phyloP scores from a whole-genome alignment of 1,140 invertebrate species.

The Hestina assimilis region DNA sequence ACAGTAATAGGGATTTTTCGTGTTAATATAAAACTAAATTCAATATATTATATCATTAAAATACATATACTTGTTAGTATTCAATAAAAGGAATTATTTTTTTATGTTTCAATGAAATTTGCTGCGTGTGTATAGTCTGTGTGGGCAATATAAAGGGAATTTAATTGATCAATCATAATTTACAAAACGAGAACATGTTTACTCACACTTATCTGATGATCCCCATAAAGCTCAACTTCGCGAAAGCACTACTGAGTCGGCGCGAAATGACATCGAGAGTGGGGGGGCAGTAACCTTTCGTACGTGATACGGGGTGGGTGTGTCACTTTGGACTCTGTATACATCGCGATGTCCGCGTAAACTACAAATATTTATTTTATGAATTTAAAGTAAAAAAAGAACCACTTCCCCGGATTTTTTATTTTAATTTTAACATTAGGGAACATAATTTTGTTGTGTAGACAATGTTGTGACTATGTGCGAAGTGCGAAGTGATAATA shows the following conservation, averaged over 20 bases:
- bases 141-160: slow-evolving; percentile 1
- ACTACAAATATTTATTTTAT: slow-evolving; percentile 36
- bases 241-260: slow-evolving; percentile 70
- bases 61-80: no score
- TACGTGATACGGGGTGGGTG: slow-evolving; percentile 53
- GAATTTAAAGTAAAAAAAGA: no score
- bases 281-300: slow-evolving; percentile 67
- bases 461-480: slow-evolving; percentile 41
- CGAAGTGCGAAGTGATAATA: slow-evolving; percentile 52
- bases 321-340: slow-evolving; percentile 41
- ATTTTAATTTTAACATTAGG: no score
- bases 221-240: slow-evolving; percentile 53
- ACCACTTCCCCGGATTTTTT: no score
- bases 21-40: no score
- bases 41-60: no score
- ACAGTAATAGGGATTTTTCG: no score
- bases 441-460: background rate
- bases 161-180: slow-evolving; percentile 19
- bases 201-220: slow-evolving; percentile 38
- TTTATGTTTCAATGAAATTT: no score
- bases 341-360: slow-evolving; percentile 61
- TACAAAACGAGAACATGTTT: slow-evolving; percentile 16
- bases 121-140: no score
- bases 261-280: slow-evolving; percentile 65
- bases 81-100: no score